A percentile compares a stretch with the other conserved stretches of the same genome.
Evolutionary conservation across 2,797 vertebrate genomes (phyloP).

Genomic region (Rhinella marina): DNA sequence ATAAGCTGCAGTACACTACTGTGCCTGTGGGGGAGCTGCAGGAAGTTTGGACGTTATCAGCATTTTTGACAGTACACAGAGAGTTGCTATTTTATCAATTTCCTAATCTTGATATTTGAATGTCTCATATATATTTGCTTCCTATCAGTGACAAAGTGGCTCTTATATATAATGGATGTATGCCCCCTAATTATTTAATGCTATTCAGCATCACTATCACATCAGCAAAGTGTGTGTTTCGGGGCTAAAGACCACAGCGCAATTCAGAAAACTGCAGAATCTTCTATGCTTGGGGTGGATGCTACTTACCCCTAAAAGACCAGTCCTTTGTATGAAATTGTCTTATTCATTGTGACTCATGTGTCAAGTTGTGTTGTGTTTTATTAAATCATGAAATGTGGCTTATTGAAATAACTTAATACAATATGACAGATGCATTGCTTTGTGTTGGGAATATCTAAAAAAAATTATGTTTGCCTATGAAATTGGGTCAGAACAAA

Average conservation of each 20-base stretch:
- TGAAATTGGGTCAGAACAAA: conserved; percentile 54
- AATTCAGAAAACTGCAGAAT: conserved; percentile 14
- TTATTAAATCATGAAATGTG: conserved; percentile 59
- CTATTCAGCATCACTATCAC: neutral
- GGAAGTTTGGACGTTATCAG: neutral
- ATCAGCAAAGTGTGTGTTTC: neutral
- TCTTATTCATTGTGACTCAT: conserved; percentile 57
- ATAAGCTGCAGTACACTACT: neutral
- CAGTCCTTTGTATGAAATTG: conserved; percentile 37
- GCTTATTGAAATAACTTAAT: conserved; percentile 53
- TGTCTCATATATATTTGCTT: neutral
- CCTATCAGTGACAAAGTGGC: no score
- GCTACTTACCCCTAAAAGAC: conserved; percentile 55
- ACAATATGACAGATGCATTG: conserved; percentile 56
- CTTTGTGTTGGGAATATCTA: conserved; percentile 44
- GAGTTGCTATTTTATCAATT: neutral
- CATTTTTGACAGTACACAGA: neutral
- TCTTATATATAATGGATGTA: neutral
- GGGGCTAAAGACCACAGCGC: conserved; percentile 11
- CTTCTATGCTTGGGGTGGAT: conserved; percentile 24
- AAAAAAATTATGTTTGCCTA: conserved; percentile 3
- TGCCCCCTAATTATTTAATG: neutral
- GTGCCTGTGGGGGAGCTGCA: neutral
- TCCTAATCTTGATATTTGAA: neutral
- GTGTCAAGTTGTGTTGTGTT: conserved; percentile 60